A percentile compares a stretch with the other conserved stretches of the same genome.
Conservation (phyloP, 2,888 invertebrate species). For the Aradus depressus region DNA sequence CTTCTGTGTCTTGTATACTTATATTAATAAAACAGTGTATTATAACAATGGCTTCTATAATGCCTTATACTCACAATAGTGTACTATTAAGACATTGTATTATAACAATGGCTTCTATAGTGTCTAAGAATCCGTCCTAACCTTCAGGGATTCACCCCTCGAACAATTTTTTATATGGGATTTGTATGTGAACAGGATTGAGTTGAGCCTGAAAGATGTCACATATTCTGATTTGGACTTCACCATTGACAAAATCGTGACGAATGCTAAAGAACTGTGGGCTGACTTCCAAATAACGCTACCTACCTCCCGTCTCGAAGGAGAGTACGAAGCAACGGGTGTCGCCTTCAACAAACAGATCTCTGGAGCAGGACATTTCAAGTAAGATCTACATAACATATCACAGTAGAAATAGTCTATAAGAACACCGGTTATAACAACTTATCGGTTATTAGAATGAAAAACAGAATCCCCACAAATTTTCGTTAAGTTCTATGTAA, state of each 20-base stretch:
- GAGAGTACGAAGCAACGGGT: slow-evolving; percentile 14
- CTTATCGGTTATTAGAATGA: too few relatives aligned
- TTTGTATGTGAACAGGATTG: too few relatives aligned
- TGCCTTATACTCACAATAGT: too few relatives aligned
- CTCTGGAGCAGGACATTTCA: slow-evolving; percentile 18
- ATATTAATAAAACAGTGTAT: too few relatives aligned
- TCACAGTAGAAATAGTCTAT: background rate
- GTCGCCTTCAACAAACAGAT: slow-evolving; percentile 15
- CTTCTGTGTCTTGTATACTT: too few relatives aligned
- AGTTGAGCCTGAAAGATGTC: too few relatives aligned
- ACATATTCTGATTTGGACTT: slow-evolving; percentile 16
- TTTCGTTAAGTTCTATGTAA: background rate
- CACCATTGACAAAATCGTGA: slow-evolving; percentile 16
- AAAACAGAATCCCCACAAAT: background rate
- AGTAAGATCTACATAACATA: slow-evolving; percentile 3
- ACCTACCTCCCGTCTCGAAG: slow-evolving; percentile 16
- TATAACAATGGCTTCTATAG: too few relatives aligned
- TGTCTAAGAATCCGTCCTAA: too few relatives aligned
- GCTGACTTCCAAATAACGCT: slow-evolving; percentile 17
- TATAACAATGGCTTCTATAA: too few relatives aligned
- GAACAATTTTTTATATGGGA: too few relatives aligned
- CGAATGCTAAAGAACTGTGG: slow-evolving; percentile 12
- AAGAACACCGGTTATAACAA: background rate
- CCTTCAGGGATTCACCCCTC: too few relatives aligned
- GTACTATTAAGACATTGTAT: too few relatives aligned